Evolutionary conservation across 2,113 vertebrate genomes (phyloP).

Genomic region (Nothocercus nigrocapillus): DNA sequence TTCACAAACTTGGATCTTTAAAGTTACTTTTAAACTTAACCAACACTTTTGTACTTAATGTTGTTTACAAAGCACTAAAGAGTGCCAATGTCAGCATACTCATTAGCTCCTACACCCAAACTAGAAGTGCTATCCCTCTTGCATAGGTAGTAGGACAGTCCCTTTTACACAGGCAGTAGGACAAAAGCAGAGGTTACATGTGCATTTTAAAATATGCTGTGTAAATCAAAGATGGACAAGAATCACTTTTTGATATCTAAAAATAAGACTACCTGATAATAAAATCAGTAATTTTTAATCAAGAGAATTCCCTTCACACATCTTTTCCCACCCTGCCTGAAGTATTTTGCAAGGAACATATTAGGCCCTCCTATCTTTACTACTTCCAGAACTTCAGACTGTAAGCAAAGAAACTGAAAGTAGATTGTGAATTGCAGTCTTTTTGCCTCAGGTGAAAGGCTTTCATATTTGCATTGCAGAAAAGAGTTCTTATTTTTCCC

Average conservation of each 20-base stretch:
- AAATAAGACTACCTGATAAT: constrained; percentile 4
- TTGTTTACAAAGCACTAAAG: background rate
- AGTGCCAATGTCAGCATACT: background rate
- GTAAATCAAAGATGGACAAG: background rate
- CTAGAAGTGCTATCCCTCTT: background rate
- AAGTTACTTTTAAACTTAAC: background rate
- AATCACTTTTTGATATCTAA: constrained; percentile 32
- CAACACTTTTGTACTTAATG: background rate
- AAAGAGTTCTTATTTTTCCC: background rate
- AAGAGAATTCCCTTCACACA: constrained; percentile 13
- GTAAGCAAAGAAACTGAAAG: constrained; percentile 26
- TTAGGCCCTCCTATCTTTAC: background rate
- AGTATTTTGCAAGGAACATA: constrained; percentile 38
- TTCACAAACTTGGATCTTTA: background rate
- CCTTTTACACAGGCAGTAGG: background rate
- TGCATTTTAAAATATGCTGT: background rate
- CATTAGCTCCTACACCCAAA: background rate
- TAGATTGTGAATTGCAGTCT: background rate
- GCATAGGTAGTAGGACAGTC: background rate
- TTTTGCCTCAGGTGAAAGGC: background rate
- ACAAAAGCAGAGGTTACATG: background rate
- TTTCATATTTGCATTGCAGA: background rate
- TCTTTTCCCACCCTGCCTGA: constrained; percentile 10
- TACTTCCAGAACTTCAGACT: background rate
- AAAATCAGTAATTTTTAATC: constrained; percentile 34